Base-by-base conservation (phyloP, 2,888 invertebrate genomes). In the Drosophila stalkeri region DNA sequence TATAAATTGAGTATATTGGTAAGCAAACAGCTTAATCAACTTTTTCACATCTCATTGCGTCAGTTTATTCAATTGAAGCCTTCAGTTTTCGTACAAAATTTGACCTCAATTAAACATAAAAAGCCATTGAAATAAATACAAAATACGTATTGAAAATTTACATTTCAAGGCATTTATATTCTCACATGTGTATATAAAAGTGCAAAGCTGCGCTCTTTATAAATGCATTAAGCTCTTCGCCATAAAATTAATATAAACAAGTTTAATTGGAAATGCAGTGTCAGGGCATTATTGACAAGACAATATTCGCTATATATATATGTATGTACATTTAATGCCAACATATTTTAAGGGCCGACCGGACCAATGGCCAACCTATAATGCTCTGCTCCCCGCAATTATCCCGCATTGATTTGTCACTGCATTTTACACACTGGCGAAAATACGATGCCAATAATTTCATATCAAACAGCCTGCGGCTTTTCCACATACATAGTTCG, bases 181-280 rank as follows among this genome's bases (percentile, higher is more conserved):
- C 20, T 7, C 3, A 46, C 1, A 23, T 3, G 8, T 11, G 11
- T 1, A 12, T 18, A 18, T 43, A 11, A 20, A 43, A 46, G 23
- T 47, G 46, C 12, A 47, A 41, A 47, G 43, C 47, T 44, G 16
- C 5, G 14, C 35, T 18, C 12, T 52, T 39, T 37, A 49, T 63
- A 59, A 71, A 57, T 61, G 46, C 77, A 71, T 64, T 59, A 67
- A 66, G 65, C 72, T 57, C 56, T 70, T 49, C 41, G 41, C 31
- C 39, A 46, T 31, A 16, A 63, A 68, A 60, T 37, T 62, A 37
- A 64, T 76, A 71, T 61, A 71, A 61, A 76, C 51, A 52, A 80
- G 49, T 71, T 77, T 76, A 61, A 80, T 76, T 77, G 71, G 56
- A 57, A 49, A 64, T 31, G 27, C 16, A 60, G 37, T 63, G 60